These are phyloP conservation scores for Pangasius larnaudii DNA, from an alignment of 2,797 vertebrate genomes.

Conservation along the genomic window DNA sequence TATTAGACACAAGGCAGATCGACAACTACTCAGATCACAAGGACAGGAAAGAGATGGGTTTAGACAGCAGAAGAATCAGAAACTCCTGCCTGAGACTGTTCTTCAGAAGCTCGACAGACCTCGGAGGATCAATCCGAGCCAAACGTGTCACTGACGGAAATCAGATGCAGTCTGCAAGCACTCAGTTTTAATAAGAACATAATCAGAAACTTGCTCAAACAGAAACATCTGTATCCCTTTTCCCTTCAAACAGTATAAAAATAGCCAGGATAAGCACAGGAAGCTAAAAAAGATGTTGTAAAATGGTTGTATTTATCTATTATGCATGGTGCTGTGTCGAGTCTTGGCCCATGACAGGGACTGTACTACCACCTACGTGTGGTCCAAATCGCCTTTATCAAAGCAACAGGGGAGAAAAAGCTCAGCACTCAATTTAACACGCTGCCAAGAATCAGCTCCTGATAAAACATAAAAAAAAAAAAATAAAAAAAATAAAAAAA, in stretches of 20 bases:
- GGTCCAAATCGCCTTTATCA: conserved; percentile 39
- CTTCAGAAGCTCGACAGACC: background rate
- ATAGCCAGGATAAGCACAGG: background rate
- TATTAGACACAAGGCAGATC: background rate
- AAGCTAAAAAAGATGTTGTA: background rate
- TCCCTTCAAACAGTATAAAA: too few relatives aligned
- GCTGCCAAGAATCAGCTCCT: background rate
- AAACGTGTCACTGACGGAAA: background rate
- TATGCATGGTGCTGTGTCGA: background rate
- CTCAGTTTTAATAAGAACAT: too few relatives aligned
- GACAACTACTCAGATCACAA: background rate
- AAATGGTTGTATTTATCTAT: background rate
- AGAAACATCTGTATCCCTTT: background rate
- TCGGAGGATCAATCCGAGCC: background rate
- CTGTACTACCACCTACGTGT: conserved; percentile 63
- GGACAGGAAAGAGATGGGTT: background rate
- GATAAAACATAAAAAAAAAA: too few relatives aligned
- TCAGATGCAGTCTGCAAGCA: background rate
- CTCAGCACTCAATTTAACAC: background rate
- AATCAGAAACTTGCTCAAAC: background rate
- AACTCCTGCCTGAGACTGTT: background rate
- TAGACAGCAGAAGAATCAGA: background rate
- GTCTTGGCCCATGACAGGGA: conserved; percentile 60
- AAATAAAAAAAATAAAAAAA: too few relatives aligned
- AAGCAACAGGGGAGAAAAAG: background rate